These are phyloP conservation scores for Vandiemenella viatica DNA, from an alignment of 2,888 invertebrate species.

Conservation along the genomic window DNA sequence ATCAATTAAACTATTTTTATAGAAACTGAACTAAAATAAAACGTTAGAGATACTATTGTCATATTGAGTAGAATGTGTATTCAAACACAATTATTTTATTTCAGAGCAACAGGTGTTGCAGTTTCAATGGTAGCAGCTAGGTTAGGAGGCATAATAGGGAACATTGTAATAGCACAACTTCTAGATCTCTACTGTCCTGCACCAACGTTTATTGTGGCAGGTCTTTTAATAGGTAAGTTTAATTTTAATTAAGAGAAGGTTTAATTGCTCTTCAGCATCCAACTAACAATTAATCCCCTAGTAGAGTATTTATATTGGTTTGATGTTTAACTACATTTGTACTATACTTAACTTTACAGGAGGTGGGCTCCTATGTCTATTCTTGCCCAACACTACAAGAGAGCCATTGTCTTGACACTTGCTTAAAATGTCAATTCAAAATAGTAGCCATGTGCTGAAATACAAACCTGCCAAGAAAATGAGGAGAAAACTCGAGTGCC, in stretches of 20 bases:
- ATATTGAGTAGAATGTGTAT: no score
- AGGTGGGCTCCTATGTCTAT: conserved; percentile 75
- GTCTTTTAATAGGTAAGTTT: conserved; percentile 55
- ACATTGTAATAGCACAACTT: conserved; percentile 75
- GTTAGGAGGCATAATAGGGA: conserved; percentile 76
- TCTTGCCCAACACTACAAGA: conserved; percentile 78
- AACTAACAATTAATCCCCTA: no score
- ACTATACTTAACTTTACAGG: no score
- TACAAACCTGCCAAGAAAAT: no score
- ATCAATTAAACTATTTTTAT: no score
- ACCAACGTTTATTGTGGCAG: conserved; percentile 81
- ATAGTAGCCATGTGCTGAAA: no score
- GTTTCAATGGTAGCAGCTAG: conserved; percentile 81
- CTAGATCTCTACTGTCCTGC: conserved; percentile 80
- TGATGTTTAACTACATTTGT: not conserved
- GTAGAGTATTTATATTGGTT: no score
- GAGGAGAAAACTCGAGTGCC: no score
- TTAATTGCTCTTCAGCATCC: not conserved
- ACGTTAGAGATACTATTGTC: no score
- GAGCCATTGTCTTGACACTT: conserved; percentile 46
- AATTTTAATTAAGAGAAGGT: conserved; percentile 1
- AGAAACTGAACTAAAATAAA: no score
- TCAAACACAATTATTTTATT: no score
- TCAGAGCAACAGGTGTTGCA: conserved; percentile 77
- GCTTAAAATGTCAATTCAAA: no score